phyloP scores from a whole-genome alignment of 2,888 invertebrate genomes.

The Thyatira batis region DNA sequence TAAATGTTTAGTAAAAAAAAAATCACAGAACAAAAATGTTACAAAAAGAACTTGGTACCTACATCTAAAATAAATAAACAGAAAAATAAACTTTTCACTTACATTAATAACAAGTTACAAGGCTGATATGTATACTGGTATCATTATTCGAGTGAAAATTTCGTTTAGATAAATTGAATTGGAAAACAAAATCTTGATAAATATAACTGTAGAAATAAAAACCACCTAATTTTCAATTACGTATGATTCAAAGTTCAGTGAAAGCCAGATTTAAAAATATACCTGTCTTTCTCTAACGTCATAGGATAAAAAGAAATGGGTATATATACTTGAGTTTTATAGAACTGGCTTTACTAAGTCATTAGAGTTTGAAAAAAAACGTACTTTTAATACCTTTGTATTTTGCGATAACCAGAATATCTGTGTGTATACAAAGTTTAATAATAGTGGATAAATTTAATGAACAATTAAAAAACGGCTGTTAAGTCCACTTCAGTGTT shows the following conservation, averaged over 20 bases:
- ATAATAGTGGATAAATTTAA: not conserved
- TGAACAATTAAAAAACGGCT: not conserved
- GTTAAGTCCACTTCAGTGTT: not conserved
- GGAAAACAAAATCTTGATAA: conserved; percentile 24
- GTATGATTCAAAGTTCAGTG: too few species aligned
- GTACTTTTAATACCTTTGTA: too few species aligned
- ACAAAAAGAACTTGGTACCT: conserved; percentile 35
- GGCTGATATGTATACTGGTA: conserved; percentile 53
- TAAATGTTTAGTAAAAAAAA: conserved; percentile 39
- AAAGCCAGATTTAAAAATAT: too few species aligned
- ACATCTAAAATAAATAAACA: conserved; percentile 54
- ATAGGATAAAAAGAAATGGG: too few species aligned
- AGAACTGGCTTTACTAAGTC: too few species aligned
- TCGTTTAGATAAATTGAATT: conserved; percentile 23
- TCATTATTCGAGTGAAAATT: conserved; percentile 42
- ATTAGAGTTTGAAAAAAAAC: too few species aligned
- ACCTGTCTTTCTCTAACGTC: too few species aligned
- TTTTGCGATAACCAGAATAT: not conserved
- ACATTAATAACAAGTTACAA: conserved; percentile 40
- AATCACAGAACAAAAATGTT: conserved; percentile 52
- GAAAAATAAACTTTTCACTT: conserved; percentile 41
- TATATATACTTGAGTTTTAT: too few species aligned
- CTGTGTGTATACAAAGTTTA: not conserved
- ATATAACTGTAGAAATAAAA: conserved; percentile 30
- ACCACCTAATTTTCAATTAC: too few species aligned